Evolutionary conservation across 2,888 invertebrate species (phyloP), one percentile per base, ranked within the genome.

Genomic region (Neocrepidodera transversa): DNA sequence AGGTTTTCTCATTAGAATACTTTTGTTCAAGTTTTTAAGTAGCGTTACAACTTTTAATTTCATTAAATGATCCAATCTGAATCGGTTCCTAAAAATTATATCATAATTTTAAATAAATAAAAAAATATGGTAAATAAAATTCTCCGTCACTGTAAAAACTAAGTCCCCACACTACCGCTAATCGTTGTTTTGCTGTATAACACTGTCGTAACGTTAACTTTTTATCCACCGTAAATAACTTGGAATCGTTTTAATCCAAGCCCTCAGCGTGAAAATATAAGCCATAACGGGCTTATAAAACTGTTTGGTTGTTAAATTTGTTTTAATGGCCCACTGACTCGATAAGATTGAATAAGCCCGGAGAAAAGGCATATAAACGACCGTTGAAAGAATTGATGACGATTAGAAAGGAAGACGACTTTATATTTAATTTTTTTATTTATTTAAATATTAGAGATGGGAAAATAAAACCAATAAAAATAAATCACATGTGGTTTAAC

Each of bases 261-360:
- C 47, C n/a, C 63, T 35, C 66, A 58, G 65, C 56, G 59, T 64
- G 65, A 65, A 64, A 67, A 61, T 63, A 55, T 51, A 58, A 59
- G 56, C 57, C 51, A 58, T 59, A 64, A 65, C 63, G 58, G 58
- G 60, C 64, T 64, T 67, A 64, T 65, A 67, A 67, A 65, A 65
- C 60, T 60, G 67, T 65, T 65, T 62, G 63, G 51, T 63, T 64
- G 65, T 67, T 65, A 67, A 67, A 66, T 65, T 67, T 60, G 58
- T 65, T 67, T 66, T 64, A 65, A 67, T 61, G 63, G 62, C 59
- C 58, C 54, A 61, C 52, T 59, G 53, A 38, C 40, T 59, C 54
- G 59, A 61, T 64, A 59, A 64, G 59, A 61, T 60, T 61, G 60
- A 62, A 60, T 66, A 57, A 64, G 48, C 52, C 47, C 45, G 36